Conservation (phyloP, 2,888 invertebrate genomes). For the Drosophila differens region DNA sequence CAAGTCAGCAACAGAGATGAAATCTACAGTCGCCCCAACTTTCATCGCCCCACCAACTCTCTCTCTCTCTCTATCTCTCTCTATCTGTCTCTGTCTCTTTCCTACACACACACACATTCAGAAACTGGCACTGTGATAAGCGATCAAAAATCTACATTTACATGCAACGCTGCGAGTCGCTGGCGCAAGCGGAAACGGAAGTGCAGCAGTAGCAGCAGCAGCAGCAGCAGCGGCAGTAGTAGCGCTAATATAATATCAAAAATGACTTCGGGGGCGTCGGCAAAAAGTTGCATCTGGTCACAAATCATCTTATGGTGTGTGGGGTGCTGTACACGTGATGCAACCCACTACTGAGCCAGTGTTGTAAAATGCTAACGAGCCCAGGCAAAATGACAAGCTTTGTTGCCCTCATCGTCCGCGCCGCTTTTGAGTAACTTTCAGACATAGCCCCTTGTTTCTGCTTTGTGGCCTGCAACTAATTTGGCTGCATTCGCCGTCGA, state of each 20-base stretch:
- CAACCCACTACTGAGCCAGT: conserved; percentile 65
- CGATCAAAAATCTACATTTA: conserved; percentile 77
- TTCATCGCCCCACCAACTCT: background rate
- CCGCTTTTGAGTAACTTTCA: conserved; percentile 51
- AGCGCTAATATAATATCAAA: conserved; percentile 78
- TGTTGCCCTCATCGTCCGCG: conserved; percentile 58
- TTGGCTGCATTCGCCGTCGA: conserved; percentile 62
- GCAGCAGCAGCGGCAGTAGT: conserved; percentile 46
- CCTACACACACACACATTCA: conserved; percentile 17
- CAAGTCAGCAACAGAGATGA: conserved; percentile 77
- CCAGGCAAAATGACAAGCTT: conserved; percentile 66
- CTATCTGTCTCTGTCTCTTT: background rate
- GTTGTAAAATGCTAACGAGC: conserved; percentile 79
- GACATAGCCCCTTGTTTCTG: conserved; percentile 34
- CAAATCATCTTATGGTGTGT: conserved; percentile 67
- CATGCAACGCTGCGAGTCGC: conserved; percentile 69
- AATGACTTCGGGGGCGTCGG: conserved; percentile 76
- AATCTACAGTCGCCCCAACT: conserved; percentile 65
- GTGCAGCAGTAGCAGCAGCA: conserved; percentile 58
- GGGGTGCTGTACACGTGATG: conserved; percentile 35
- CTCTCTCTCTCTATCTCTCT: background rate
- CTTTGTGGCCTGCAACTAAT: conserved; percentile 75
- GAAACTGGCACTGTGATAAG: conserved; percentile 54
- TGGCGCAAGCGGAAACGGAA: conserved; percentile 70
- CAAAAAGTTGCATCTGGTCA: conserved; percentile 78